Conservation (phyloP, 2,888 invertebrate species). For the Apocheima hispidaria region DNA sequence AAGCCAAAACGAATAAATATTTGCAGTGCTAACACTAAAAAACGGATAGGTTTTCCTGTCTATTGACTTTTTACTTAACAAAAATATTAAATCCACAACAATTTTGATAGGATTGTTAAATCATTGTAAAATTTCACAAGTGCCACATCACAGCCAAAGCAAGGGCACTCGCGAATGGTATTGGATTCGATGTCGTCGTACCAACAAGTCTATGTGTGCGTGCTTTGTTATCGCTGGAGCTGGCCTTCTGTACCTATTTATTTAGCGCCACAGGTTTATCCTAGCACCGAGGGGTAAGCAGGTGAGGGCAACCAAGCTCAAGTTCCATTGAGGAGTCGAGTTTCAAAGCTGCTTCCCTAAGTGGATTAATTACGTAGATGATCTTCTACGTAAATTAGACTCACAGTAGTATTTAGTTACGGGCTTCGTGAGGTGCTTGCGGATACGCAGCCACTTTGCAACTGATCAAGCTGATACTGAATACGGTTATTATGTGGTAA, state of each 20-base stretch:
- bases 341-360: conserved; percentile 75
- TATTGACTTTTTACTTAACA: too few relatives aligned
- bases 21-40: too few relatives aligned
- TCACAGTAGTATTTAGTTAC: conserved; percentile 70
- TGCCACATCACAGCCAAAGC: too few relatives aligned
- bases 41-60: too few relatives aligned
- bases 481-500: neutral
- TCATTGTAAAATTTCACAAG: too few relatives aligned
- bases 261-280: conserved; percentile 20
- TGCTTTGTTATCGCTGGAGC: neutral
- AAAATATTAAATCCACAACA: too few relatives aligned
- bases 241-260: too few relatives aligned
- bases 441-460: conserved; percentile 31
- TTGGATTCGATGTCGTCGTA: too few relatives aligned
- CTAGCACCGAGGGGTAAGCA: conserved; percentile 26
- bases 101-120: too few relatives aligned
- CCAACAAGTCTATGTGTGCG: too few relatives aligned
- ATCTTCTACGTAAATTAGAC: conserved; percentile 77
- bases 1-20: too few relatives aligned
- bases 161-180: too few relatives aligned
- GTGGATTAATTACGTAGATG: conserved; percentile 82
- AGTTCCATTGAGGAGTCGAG: conserved; percentile 58
- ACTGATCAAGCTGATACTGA: conserved; percentile 35
- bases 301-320: conserved; percentile 46
- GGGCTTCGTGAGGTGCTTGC: conserved; percentile 23